A percentile compares a stretch with the other conserved stretches of the same genome.
Evolutionary conservation across 1,140 invertebrate species (phyloP).

Genomic region (Apis laboriosa): DNA sequence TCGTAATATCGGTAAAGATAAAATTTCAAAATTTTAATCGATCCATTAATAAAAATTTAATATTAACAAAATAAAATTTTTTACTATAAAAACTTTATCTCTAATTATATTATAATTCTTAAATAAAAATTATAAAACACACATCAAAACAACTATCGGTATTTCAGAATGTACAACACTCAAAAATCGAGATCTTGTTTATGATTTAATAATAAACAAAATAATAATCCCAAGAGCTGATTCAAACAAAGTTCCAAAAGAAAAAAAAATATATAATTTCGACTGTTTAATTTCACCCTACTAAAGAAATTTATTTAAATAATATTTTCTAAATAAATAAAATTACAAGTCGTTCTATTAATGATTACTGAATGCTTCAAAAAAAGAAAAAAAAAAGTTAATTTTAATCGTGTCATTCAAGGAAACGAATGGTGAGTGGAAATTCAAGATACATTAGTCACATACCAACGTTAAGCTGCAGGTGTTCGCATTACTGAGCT

Average conservation of each 20-base stretch:
- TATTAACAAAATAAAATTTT: no score
- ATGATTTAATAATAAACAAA: background rate
- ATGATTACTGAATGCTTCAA: background rate
- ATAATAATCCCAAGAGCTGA: background rate
- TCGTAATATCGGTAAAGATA: no score
- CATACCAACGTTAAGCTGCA: conserved; percentile 52
- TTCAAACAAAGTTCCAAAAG: background rate
- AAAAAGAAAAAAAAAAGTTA: background rate
- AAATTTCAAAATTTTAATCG: no score
- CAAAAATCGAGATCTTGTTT: no score
- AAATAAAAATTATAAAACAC: no score
- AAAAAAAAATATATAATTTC: background rate
- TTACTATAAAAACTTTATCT: no score
- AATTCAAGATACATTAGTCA: conserved; percentile 57
- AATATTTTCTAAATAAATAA: background rate
- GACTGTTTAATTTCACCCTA: background rate
- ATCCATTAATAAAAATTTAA: no score
- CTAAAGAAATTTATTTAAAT: no score
- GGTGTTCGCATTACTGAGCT: conserved; percentile 52
- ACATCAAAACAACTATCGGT: no score
- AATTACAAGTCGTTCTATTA: background rate
- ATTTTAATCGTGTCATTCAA: conserved; percentile 10
- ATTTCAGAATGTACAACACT: no score
- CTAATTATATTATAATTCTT: no score
- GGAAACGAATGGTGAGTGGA: conserved; percentile 64